These are phyloP conservation scores for Torymus auratus DNA, from an alignment of 2,888 invertebrate genomes.

Conservation along the genomic window DNA sequence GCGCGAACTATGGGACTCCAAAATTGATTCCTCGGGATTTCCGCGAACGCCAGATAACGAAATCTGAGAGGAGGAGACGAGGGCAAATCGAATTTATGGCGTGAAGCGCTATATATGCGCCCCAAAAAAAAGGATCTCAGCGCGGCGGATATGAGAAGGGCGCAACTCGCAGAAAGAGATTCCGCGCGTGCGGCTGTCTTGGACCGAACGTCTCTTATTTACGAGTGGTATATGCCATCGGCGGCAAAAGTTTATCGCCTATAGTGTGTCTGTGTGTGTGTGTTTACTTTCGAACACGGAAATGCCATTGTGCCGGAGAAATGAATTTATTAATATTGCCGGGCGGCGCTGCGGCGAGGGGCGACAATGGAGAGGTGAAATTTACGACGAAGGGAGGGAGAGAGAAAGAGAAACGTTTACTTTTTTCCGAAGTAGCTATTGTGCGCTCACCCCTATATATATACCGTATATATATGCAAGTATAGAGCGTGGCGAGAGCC, in stretches of 20 bases:
- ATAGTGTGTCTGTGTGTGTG: background rate
- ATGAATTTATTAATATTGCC: constrained; percentile 37
- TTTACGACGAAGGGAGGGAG: constrained; percentile 26
- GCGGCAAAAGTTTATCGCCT: constrained; percentile 16
- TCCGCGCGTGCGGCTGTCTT: too few species aligned
- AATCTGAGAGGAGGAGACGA: background rate
- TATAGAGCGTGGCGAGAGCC: background rate
- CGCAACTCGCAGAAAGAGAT: too few species aligned
- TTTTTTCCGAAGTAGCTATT: background rate
- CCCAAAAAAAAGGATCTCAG: too few species aligned
- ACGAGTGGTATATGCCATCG: background rate
- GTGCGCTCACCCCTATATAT: background rate
- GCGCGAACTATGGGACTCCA: constrained; percentile 7
- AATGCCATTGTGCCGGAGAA: constrained; percentile 8
- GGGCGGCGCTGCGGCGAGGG: constrained; percentile 1
- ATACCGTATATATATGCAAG: background rate
- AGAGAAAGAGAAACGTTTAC: background rate
- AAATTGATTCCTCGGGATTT: constrained; percentile 26
- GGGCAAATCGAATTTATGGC: constrained; percentile 21
- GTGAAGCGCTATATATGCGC: too few species aligned
- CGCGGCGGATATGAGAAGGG: too few species aligned
- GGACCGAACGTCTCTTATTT: constrained; percentile 13
- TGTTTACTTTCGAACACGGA: constrained; percentile 20
- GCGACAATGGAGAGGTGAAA: constrained; percentile 26
- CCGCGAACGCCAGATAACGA: constrained; percentile 1